Conservation (phyloP, 2,888 invertebrate genomes). For the Ernsta delagoae region DNA sequence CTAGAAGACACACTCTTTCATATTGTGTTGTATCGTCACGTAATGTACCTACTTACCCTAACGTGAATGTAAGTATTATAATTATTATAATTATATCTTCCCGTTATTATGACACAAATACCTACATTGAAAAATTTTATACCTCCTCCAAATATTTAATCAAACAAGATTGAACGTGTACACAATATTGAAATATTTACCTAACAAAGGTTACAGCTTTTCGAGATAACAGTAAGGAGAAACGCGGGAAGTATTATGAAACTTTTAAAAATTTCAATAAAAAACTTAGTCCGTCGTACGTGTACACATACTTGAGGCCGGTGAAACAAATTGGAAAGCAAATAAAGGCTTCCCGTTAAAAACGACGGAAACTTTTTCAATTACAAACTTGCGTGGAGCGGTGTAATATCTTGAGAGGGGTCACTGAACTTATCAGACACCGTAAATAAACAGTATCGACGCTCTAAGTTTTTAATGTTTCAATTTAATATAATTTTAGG, state of each 20-base stretch:
- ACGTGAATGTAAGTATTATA: too few relatives aligned
- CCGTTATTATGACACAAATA: too few relatives aligned
- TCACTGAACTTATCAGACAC: slow-evolving; percentile 46
- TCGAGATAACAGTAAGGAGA: slow-evolving; percentile 31
- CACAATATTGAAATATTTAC: slow-evolving; percentile 30
- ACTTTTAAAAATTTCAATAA: slow-evolving; percentile 54
- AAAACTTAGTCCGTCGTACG: slow-evolving; percentile 53
- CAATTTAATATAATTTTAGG: not conserved
- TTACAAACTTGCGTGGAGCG: slow-evolving; percentile 79
- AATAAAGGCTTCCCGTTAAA: slow-evolving; percentile 64
- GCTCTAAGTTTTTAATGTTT: slow-evolving; percentile 19
- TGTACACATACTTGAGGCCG: slow-evolving; percentile 52
- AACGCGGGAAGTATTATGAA: slow-evolving; percentile 40
- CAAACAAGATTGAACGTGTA: slow-evolving; percentile 22
- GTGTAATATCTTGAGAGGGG: slow-evolving; percentile 57
- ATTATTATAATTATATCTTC: too few relatives aligned
- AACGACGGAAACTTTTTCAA: slow-evolving; percentile 79
- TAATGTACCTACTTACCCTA: too few relatives aligned
- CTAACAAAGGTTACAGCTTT: slow-evolving; percentile 25
- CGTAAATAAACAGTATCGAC: slow-evolving; percentile 28
- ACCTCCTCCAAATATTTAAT: slow-evolving; percentile 15
- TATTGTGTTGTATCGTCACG: too few relatives aligned
- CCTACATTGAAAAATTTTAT: not conserved
- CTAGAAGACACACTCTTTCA: too few relatives aligned
- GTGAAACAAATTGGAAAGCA: slow-evolving; percentile 64